Base-by-base conservation (phyloP, 64 coral and sea anemone genomes). In the Porites australiensis region DNA sequence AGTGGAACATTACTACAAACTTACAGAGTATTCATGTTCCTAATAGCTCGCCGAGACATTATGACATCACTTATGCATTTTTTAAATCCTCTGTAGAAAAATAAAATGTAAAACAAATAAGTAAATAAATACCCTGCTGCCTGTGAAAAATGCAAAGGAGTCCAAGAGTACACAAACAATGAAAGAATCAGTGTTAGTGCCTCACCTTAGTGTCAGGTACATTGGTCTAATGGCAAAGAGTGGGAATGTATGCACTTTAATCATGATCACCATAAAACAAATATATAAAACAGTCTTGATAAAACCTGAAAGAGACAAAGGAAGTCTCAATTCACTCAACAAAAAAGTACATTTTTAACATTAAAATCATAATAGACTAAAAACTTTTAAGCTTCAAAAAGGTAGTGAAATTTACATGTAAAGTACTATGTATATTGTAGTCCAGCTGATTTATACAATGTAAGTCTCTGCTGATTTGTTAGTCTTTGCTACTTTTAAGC, bases 1-100 rank as follows among this genome's bases (percentile, higher is more conserved):
- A 37, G 27, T 37, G 27, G 27, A 48, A 90, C 54, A 22, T 45
- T 50, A 57, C 19, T 79, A 48, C 5, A 14, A 77, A 95, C 96
- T 95, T 77, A 98, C 96, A 98, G 79, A n/a, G 96, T 98, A 77
- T 98, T 98, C 96, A 98, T 98, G 72, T 98, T 98, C 44, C 86
- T 54, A 91, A 98, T 98, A 23, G 96, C 96, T 90, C 96, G 47
- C 44, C 96, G 89, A 59, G 96, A 98, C 96, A 98, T 98, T 64
- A 98, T 98, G 23, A 98, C 96, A 93, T 98, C 96, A 88, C 96
- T 98, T 10, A 98, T 82, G 47, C 90, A 95, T 82, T 98, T 98
- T 73, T 98, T 98, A 91, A 98, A 98, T 46, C 93, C 91, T 77
- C 96, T 98, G 87, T 61, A 95, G 79, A 37, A 22, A 58, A 79